phyloP scores from a whole-genome alignment of 1,140 invertebrate species.

The Scaptodrosophila lebanonensis region DNA sequence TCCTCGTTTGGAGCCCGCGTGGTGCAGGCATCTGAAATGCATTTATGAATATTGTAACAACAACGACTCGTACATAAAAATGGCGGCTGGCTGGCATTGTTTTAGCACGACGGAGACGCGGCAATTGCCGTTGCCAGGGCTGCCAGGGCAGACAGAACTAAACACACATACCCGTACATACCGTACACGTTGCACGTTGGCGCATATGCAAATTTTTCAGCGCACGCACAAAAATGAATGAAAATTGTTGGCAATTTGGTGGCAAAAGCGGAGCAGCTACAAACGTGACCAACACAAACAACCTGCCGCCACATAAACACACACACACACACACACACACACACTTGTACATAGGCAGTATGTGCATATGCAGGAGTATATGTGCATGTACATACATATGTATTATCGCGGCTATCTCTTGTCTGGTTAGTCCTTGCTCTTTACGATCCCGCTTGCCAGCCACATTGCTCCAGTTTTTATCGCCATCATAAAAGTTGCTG shows the following conservation, averaged over 20 bases:
- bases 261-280: slow-evolving; percentile 64
- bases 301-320: neutral
- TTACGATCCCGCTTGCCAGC: slow-evolving; percentile 38
- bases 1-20: too few relatives aligned
- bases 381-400: too few relatives aligned
- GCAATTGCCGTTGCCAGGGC: too few relatives aligned
- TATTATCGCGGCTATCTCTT: too few relatives aligned
- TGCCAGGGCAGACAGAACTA: slow-evolving; percentile 15
- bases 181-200: too few relatives aligned
- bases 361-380: too few relatives aligned
- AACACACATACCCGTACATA: slow-evolving; percentile 20
- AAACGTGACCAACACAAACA: slow-evolving; percentile 3
- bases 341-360: too few relatives aligned
- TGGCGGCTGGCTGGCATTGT: slow-evolving; percentile 39
- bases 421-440: too few relatives aligned
- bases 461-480: slow-evolving; percentile 62
- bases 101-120: too few relatives aligned
- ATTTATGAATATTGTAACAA: slow-evolving; percentile 58
- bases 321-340: too few relatives aligned
- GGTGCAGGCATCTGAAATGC: slow-evolving; percentile 4
- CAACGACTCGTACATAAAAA: slow-evolving; percentile 53
- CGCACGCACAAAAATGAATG: slow-evolving; percentile 62
- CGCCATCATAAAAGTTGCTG: slow-evolving; percentile 58
- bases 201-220: slow-evolving; percentile 58
- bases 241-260: slow-evolving; percentile 75